A percentile compares a stretch with the other conserved stretches of the same genome.
Conservation (phyloP, 2,888 invertebrate species). For the Cyclophora punctaria region DNA sequence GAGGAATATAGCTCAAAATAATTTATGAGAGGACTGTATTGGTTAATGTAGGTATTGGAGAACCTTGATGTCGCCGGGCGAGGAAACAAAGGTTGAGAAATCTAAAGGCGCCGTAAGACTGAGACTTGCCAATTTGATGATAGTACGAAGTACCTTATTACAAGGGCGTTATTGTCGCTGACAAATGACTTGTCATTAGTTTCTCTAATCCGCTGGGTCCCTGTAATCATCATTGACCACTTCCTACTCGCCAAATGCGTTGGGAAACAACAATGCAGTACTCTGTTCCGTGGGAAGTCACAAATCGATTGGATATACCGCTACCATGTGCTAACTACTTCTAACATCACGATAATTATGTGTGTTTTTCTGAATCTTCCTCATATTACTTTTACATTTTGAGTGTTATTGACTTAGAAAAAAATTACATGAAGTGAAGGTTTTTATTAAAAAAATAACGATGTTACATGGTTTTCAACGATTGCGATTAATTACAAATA, state of each 20-base stretch:
- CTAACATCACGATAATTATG: background rate
- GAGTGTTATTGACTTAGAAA: too few relatives aligned
- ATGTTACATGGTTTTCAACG: too few relatives aligned
- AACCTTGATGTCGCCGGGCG: too few relatives aligned
- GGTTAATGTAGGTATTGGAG: too few relatives aligned
- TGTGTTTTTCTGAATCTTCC: too few relatives aligned
- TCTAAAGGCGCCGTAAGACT: conserved; percentile 1
- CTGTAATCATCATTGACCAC: conserved; percentile 50
- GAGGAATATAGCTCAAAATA: conserved; percentile 13
- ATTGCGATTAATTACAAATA: too few relatives aligned
- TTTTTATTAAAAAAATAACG: too few relatives aligned
- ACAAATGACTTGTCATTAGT: conserved; percentile 50
- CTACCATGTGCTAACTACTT: conserved; percentile 16
- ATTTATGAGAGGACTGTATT: too few relatives aligned
- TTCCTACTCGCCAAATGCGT: conserved; percentile 44
- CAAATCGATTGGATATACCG: conserved; percentile 28
- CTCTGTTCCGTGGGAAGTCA: conserved; percentile 53
- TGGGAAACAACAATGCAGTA: conserved; percentile 34
- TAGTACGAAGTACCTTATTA: conserved; percentile 4
- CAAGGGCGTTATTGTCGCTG: too few relatives aligned
- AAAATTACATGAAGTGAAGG: too few relatives aligned
- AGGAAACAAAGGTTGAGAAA: conserved; percentile 7
- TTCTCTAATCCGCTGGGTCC: conserved; percentile 34
- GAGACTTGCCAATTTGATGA: conserved; percentile 15
- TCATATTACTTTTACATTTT: too few relatives aligned